Base-by-base conservation (phyloP, 2,113 vertebrate species). In the Eulemur rufifrons region DNA sequence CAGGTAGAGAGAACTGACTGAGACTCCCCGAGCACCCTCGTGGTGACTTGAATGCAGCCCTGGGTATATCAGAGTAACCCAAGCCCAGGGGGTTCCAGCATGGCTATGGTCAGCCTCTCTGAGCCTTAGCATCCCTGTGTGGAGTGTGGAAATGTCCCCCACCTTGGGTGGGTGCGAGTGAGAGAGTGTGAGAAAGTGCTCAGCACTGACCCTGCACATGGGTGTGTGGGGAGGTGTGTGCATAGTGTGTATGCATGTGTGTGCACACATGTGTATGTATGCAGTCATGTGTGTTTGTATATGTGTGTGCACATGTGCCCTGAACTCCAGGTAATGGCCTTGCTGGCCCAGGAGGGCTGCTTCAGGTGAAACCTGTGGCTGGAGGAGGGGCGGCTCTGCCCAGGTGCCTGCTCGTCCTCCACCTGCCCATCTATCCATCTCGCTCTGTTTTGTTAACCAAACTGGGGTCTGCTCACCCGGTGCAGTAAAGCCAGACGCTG, bases 21-120 rank as follows among this genome's bases (percentile, higher is more conserved):
- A 0, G 4, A 20, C 11, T 47, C 47, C 20, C 68, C 47, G 5
- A 42, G 11, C 18, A 34, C n/a, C 52, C 0, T 4, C 0, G 0
- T 86, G 42, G 29, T 47, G 32, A n/a, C 32, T 45, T 0, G 5
- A 29, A n/a, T 8, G n/a, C n/a, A 29, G 47, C 6, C 32, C 34
- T 59, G 23, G 17, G 13, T 2, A 5, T 63, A 54, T 68, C 73
- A 69, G 52, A 78, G 34, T 61, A 52, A 86, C 71, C 50, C n/a
- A 71, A 64, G n/a, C 32, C 5, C 25, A n/a, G 8, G 6, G 50
- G 39, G 7, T n/a, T 71, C 25, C 61, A 77, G 39, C 14, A 10
- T 56, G 52, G 56, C 68, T 32, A 56, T n/a, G 52, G 15, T n/a
- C 39, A 63, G 10, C n/a, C 64, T 86, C 37, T 6, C 76, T 21